phyloP scores from a whole-genome alignment of 2,888 invertebrate species.

The Orthosia incerta region DNA sequence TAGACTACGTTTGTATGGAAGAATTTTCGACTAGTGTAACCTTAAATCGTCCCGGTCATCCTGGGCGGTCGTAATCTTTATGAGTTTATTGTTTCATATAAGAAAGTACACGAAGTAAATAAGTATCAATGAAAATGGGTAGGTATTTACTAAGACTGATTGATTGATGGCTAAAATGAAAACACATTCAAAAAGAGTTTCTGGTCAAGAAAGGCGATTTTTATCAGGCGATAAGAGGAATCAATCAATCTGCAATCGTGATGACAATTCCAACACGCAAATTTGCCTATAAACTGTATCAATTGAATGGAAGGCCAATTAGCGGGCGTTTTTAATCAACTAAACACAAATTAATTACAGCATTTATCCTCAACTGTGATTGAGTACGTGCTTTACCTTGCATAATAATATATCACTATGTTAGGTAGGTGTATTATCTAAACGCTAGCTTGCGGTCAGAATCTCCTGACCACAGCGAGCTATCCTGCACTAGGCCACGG shows the following conservation, averaged over 20 bases:
- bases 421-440: constrained; percentile 17
- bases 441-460: constrained; percentile 24
- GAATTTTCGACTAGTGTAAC: no score
- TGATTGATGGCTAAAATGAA: background rate
- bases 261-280: background rate
- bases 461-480: constrained; percentile 20
- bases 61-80: no score
- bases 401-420: constrained; percentile 20
- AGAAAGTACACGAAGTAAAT: no score
- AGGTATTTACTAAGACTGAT: no score
- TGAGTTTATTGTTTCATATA: no score
- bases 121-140: no score
- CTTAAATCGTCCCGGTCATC: no score
- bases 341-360: constrained; percentile 21
- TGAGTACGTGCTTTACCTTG: constrained; percentile 30
- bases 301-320: constrained; percentile 18
- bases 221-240: background rate
- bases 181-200: background rate
- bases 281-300: background rate
- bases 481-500: background rate
- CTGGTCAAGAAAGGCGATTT: background rate
- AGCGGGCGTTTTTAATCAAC: constrained; percentile 7
- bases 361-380: constrained; percentile 44
- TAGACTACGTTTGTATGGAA: no score
- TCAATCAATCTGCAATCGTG: no score